Evolutionary conservation across 2,888 invertebrate genomes (phyloP), one percentile per base, ranked within the genome.

Genomic region (Neoascia interrupta): DNA sequence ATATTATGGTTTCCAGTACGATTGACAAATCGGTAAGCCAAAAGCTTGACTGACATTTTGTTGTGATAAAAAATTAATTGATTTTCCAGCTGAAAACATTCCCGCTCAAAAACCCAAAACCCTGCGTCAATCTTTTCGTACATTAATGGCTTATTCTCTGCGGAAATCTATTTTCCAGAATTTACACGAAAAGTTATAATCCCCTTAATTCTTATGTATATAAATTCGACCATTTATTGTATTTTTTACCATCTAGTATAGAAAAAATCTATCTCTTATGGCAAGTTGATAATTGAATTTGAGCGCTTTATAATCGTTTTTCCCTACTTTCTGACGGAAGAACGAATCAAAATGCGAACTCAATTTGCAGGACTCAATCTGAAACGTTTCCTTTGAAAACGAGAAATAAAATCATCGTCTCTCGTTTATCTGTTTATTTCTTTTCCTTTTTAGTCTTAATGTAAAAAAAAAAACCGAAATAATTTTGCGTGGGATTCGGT

Each of bases 271-370:
- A n/a, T 37, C 56, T 41, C n/a, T 36, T 8, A 23, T 11, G 31
- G 41, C 34, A 64, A 64, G 53, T 64, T 54, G 19, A 36, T 36
- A 54, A 56, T 28, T 66, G 8, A 56, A 56, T 66, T 56, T 18
- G 11, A 4, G 19, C 18, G 34, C 10, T 43, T 21, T 11, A 0
- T 23, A 21, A 11, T 19, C 13, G 1, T 51, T 45, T 13, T n/a
- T 31, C 19, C 28, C 5, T 36, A 26, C 41, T 64, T 47, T 45
- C n/a, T n/a, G 37, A 66, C 47, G 37, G 54, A 66, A 56, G 37
- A 37, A 11, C 37, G 21, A 56, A 56, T 66, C 37, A 66, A 36
- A 43, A 18, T 45, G 34, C 15, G 34, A 36, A 60, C 54, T 56
- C 28, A 39, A 66, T 66, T 66, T 45, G 5, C 19, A 43, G 36